Conservation (phyloP, 2,113 vertebrate genomes). For the Rana temporaria region DNA sequence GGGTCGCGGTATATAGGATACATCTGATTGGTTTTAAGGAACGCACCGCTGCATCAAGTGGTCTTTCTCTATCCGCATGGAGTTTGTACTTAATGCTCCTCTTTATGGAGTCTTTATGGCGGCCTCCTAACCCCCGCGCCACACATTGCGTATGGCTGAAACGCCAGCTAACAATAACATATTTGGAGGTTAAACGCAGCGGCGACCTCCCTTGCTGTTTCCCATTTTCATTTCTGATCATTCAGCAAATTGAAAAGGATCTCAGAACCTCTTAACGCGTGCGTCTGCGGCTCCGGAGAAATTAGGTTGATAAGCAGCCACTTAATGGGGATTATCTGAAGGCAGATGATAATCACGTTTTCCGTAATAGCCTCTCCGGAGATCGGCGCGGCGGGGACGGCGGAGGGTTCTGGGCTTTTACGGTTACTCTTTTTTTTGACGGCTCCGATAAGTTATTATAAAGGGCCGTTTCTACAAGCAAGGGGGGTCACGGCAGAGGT, state of each 20-base stretch:
- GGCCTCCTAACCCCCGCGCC: no score
- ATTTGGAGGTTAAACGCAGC: background rate
- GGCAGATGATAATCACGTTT: background rate
- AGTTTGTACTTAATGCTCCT: no score
- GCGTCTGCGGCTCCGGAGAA: conserved; percentile 22
- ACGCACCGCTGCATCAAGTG: no score
- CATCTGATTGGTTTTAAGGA: no score
- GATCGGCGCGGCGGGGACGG: no score
- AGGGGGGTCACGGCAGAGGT: background rate
- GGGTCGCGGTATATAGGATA: no score
- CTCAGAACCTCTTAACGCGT: conserved; percentile 1
- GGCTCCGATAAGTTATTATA: background rate
- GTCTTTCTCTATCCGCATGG: no score
- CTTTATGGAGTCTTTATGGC: no score
- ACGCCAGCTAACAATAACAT: background rate
- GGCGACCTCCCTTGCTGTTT: conserved; percentile 17
- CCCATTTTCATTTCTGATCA: conserved; percentile 33
- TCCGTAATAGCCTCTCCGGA: conserved; percentile 26
- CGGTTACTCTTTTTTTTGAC: no score
- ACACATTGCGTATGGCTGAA: background rate
- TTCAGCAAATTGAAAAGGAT: conserved; percentile 34
- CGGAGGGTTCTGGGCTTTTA: no score
- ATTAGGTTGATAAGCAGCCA: conserved; percentile 21
- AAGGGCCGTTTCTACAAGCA: background rate
- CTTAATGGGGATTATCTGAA: conserved; percentile 37